Conservation (phyloP, 2,113 vertebrate genomes). For the Phaethornis superciliosus region DNA sequence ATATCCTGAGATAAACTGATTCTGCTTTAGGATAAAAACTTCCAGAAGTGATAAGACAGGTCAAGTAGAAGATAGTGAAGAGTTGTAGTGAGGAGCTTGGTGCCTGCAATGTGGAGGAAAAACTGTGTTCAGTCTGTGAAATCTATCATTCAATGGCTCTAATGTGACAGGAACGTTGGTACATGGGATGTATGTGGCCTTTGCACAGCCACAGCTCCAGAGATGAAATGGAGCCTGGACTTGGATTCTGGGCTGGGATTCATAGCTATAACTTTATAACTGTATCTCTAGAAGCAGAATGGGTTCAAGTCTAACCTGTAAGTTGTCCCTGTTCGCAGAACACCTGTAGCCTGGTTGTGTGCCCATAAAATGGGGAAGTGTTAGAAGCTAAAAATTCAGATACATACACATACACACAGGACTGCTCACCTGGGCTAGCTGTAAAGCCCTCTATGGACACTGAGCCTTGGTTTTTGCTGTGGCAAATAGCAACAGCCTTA, state of each 20-base stretch:
- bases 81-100: not conserved
- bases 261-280: not conserved
- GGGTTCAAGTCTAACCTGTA: not conserved
- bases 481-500: not conserved
- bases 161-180: not conserved
- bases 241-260: not conserved
- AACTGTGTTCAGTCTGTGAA: not conserved
- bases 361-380: not conserved
- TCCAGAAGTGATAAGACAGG: not conserved
- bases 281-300: not conserved
- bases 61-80: not conserved
- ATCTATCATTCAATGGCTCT: not conserved
- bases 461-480: not conserved
- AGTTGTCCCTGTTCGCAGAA: not conserved
- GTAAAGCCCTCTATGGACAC: not conserved
- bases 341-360: fast-evolving
- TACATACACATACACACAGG: not conserved
- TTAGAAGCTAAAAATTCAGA: not conserved
- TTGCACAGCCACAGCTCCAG: not conserved
- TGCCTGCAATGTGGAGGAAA: not conserved
- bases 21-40: not conserved
- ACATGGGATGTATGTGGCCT: not conserved
- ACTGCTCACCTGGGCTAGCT: not conserved
- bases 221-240: not conserved
- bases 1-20: not conserved